Evolutionary conservation across 2,797 vertebrate genomes (phyloP), one percentile per base, ranked within the genome.

Genomic region (Gallinago solitaria): DNA sequence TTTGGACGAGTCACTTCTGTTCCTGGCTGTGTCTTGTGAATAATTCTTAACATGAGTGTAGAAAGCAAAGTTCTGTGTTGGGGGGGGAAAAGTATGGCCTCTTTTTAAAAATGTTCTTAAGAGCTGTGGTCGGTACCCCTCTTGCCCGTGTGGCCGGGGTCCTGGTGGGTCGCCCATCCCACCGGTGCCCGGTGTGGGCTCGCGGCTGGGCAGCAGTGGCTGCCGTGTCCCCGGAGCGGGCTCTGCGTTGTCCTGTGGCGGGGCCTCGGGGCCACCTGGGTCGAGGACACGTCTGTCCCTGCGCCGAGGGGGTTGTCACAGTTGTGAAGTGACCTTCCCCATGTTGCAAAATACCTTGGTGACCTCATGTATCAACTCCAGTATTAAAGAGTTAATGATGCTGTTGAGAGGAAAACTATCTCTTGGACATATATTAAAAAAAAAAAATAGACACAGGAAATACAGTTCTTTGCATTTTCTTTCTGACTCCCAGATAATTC

Each of bases 171-270:
- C 1, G 2, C 63, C 28, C 53, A 27, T 16, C 51, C 20, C 2
- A 2, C n/a, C 51, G 2, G 30, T 7, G 39, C n/a, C 50, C 6
- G 3, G 19, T 5, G 1, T 37, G 12, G 10, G 48, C 39, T 17
- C 4, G 5, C 2, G 15, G 39, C 65, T 4, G 24, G 33, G 56
- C 16, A 3, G 41, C 9, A 2, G 18, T 5, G 37, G n/a, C 61
- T 51, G 32, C 43, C 43, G 0, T 20, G 3, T n/a, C 32, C 41
- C 2, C 0, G 9, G 16, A 57, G 65, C 3, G 0, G 17, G 23
- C 0, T 3, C 21, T 11, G 1, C 11, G 1, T 13, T 60, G 9
- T 21, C 6, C 35, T 2, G 2, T 11, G 64, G 9, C 12, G 12
- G 41, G 47, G 16, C 8, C 27, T 47, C 13, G 11, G 15, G 41